Conservation (phyloP, 2,797 vertebrate species). For the Loris lydekkerianus region DNA sequence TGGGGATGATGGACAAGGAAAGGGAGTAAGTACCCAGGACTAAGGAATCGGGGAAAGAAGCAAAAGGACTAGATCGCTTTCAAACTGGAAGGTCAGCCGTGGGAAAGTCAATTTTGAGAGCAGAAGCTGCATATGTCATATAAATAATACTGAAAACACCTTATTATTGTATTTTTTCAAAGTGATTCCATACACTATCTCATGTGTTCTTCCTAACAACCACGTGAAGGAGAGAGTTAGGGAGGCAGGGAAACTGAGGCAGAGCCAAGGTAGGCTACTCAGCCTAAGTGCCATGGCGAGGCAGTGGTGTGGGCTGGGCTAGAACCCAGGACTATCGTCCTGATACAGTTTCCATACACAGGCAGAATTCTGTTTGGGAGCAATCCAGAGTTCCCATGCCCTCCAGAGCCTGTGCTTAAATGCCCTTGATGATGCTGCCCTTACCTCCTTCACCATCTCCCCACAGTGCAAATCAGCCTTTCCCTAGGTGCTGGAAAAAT, state of each 20-base stretch:
- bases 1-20: background rate
- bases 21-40: background rate
- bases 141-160: background rate
- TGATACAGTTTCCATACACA: accelerated
- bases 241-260: slow-evolving; percentile 24
- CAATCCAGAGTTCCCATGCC: background rate
- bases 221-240: background rate
- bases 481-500: background rate
- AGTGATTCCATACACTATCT: background rate
- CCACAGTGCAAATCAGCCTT: background rate
- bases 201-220: background rate
- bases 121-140: background rate
- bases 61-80: background rate
- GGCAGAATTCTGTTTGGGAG: background rate
- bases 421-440: background rate
- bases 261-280: background rate
- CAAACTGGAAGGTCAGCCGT: background rate
- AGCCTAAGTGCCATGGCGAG: background rate
- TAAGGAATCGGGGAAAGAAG: background rate
- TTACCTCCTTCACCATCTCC: background rate
- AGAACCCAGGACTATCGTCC: background rate
- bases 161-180: background rate
- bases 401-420: background rate
- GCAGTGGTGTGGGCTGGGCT: no score
- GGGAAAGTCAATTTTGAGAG: background rate